phyloP scores from a whole-genome alignment of 2,797 vertebrate genomes.

The Eulemur coronatus region DNA sequence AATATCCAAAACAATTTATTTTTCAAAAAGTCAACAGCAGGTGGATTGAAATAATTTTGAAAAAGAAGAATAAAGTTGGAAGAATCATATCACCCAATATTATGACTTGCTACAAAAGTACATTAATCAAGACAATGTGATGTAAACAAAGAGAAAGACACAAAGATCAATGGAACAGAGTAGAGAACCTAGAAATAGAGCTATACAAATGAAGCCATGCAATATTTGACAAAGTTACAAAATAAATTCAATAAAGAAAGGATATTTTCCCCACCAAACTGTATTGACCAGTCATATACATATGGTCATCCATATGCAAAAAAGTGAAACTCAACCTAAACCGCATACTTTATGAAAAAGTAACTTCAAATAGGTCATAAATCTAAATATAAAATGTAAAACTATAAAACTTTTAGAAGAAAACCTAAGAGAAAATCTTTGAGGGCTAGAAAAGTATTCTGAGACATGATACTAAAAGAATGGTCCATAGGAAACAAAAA shows the following conservation, averaged over 20 bases:
- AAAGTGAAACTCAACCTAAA: neutral
- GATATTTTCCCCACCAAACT: neutral
- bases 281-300: neutral
- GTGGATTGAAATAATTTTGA: neutral
- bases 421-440: neutral
- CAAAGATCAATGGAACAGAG: neutral
- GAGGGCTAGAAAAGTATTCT: neutral
- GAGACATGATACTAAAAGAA: neutral
- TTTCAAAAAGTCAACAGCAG: no score
- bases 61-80: neutral
- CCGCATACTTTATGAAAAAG: neutral
- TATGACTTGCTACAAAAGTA: neutral
- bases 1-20: no score
- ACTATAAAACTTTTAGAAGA: neutral
- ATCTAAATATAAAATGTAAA: neutral
- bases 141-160: neutral
- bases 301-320: neutral
- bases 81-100: neutral
- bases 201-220: neutral
- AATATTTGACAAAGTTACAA: neutral
- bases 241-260: neutral
- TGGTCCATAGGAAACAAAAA: neutral
- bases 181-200: neutral
- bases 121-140: neutral
- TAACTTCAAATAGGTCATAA: neutral